Conservation (phyloP, 2,797 vertebrate genomes). For the Micromesistius poutassou region DNA sequence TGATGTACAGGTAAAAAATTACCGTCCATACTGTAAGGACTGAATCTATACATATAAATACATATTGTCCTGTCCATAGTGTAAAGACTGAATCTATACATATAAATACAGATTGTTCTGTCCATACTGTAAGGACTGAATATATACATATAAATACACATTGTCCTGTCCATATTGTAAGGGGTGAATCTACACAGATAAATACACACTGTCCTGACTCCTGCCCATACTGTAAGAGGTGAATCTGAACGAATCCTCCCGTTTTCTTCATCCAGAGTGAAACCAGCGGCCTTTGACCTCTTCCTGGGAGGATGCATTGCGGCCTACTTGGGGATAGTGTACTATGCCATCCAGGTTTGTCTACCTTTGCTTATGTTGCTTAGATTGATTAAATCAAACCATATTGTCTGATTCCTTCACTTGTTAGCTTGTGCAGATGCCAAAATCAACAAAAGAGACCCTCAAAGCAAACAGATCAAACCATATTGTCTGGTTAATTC, state of each 20-base stretch:
- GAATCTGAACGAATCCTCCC: background rate
- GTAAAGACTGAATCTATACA: no score
- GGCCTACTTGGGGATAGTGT: conserved; percentile 76
- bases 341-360: conserved; percentile 74
- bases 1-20: conserved; percentile 76
- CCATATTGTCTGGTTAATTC: no score
- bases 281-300: conserved; percentile 82
- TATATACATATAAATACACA: background rate
- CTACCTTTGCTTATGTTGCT: background rate
- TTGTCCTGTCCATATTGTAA: no score
- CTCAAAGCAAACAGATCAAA: background rate
- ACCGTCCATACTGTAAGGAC: background rate
- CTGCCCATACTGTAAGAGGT: background rate
- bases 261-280: conserved; percentile 68
- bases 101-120: background rate
- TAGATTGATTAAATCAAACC: background rate
- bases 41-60: no score
- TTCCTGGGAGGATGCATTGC: conserved; percentile 80
- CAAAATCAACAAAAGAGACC: background rate
- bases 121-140: background rate
- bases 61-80: background rate
- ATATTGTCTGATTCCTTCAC: background rate
- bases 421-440: background rate
- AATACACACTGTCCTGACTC: background rate
- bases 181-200: no score